Evolutionary conservation across 2,888 invertebrate genomes (phyloP), one percentile per base, ranked within the genome.

Genomic region (Phortica okadai): DNA sequence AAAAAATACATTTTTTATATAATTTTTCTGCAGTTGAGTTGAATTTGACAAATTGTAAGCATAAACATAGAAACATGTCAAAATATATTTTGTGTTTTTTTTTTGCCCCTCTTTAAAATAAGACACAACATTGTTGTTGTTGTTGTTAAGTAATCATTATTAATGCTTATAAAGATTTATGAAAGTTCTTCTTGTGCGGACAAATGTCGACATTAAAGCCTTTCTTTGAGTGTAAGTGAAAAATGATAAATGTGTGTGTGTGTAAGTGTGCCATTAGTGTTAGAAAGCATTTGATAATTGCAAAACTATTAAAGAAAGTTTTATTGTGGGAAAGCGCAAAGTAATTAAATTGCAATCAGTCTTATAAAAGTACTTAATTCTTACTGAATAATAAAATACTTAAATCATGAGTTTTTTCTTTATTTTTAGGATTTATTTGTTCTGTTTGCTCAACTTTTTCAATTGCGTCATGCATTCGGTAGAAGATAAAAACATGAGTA

Each of bases 1-100:
- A 50, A 21, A 21, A 16, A 8, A 56, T 10, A 64, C 8, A 64
- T 54, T 11, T 70, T 54, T 70, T 50, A 44, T 70, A 16, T 54
- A 70, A 54, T 54, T 70, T 70, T 54, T 44, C 16, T 54, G 33
- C 70, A 56, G 21, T 50, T 72, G 56, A 72, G 41, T 56, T 33
- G 6, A 72, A 56, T 72, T 72, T 72, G 56, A 72, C 70, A 72
- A 72, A 72, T 72, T 72, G 8, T 14, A 33, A 72, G 16, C n/a
- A n/a, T 16, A 25, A 50, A 72, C 16, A 62, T 7, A 62, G 25
- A 25, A 62, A 25, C 21, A 62, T 62, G 59, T 59, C 62, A 62
- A 62, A 50, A 62, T 25, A 62, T 14, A 21, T 25, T 25, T 25
- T 11, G 50, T 62, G 1, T 10, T 8, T 25, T 25, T 6, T 25